Base-by-base conservation (phyloP, 2,888 invertebrate species). In the Spodoptera picta region DNA sequence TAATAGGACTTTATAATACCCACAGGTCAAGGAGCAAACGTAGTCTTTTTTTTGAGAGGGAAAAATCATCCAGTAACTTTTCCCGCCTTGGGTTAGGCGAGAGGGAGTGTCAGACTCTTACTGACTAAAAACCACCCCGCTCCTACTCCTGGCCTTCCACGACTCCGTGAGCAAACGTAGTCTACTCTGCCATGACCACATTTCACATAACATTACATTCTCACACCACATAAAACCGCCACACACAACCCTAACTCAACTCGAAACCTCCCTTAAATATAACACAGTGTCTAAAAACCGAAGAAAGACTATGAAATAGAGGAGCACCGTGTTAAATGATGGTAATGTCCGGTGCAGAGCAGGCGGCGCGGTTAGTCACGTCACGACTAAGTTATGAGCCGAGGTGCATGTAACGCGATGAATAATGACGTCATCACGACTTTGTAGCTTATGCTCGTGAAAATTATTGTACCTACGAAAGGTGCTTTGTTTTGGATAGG, bases 321-420 rank as follows among this genome's bases (percentile, higher is more conserved):
- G 62, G 57, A 42, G 53, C 46, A 46, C 51, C 14, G 53, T 72
- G 73, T 60, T 71, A 79, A 79, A 76, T 68, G 73, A 79, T 81
- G 68, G 62, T 71, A 69, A 76, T 71, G 81, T 81, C 73, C 74
- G 66, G 67, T 60, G 59, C 54, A 43, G 62, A 59, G 72, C 61
- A 62, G 62, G 58, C 70, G 53, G 50, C 60, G 54, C 63, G 64
- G 70, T 81, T 69, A 72, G 77, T 79, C 63, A 81, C 65, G 79
- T 81, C 79, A 51, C 52, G 60, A 31, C 55, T 60, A 74, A 79
- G 64, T 79, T 79, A 80, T 78, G 79, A 76, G 62, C n/a, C 52
- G 54, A 65, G 57, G 58, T 68, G 77, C 70, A 68, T 51, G 69
- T 60, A 57, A 60, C 55, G 27, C 62, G 24, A 54, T 68, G 79